These are phyloP conservation scores for Drosophila setifemur DNA, from an alignment of 1,140 invertebrate species.

Conservation along the genomic window DNA sequence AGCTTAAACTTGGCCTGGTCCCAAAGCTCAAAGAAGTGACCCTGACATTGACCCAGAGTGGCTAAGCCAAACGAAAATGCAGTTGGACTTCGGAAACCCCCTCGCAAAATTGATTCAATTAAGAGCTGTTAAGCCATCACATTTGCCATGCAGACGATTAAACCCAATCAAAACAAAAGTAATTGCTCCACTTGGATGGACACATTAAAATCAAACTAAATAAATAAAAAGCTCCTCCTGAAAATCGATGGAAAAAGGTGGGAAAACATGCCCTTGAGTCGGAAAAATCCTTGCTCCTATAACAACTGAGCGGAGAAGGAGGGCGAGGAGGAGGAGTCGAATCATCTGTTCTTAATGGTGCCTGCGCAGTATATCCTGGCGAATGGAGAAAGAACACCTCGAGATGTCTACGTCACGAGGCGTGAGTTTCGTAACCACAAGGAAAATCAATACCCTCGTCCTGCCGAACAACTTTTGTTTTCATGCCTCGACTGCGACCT, in stretches of 20 bases:
- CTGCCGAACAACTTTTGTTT: constrained; percentile 64
- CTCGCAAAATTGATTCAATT: constrained; percentile 21
- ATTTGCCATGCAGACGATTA: constrained; percentile 23
- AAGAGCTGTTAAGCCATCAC: constrained; percentile 2
- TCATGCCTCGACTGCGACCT: constrained; percentile 59
- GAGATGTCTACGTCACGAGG: constrained; percentile 47
- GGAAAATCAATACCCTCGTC: constrained; percentile 66
- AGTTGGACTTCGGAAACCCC: not conserved
- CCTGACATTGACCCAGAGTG: constrained; percentile 54
- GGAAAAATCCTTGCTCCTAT: constrained; percentile 3
- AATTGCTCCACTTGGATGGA: constrained; percentile 2
- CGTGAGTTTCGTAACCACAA: constrained; percentile 66
- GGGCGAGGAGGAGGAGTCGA: not conserved
- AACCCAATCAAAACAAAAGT: constrained; percentile 34
- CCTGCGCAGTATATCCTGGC: constrained; percentile 46
- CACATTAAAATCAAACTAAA: not conserved
- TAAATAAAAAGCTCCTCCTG: not conserved
- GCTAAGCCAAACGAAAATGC: not conserved
- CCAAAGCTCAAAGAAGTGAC: too few relatives aligned
- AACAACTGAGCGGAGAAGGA: not conserved
- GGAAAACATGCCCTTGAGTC: constrained; percentile 21
- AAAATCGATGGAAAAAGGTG: constrained; percentile 21
- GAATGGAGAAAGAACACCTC: not conserved
- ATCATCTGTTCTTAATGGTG: constrained; percentile 51
- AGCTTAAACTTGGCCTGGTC: constrained; percentile 30